Evolutionary conservation across 2,797 vertebrate species (phyloP), one percentile per base, ranked within the genome.

Genomic region (Lepus townsendii): DNA sequence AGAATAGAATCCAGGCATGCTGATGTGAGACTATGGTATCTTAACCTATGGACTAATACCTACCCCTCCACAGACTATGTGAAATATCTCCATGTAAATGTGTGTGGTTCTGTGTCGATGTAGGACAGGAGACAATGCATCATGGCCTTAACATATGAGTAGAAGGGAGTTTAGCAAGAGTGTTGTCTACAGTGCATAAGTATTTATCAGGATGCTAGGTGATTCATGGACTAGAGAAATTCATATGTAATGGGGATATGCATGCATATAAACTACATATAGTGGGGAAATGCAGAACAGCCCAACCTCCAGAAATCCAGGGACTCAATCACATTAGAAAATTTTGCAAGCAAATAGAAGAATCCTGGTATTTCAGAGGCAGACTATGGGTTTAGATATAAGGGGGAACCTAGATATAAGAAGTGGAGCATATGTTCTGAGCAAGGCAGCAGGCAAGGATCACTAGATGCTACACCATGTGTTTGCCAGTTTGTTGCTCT

Each of bases 141-240:
- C 24, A 17, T 22, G 19, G 30, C 38, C 19, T 32, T 71, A 63
- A 42, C 6, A 47, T 6, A 4, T 3, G 38, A 16, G 19, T 5
- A 73, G 62, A 38, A 71, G 9, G 27, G 10, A 17, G 9, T 6
- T 79, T 26, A 32, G 38, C 9, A 3, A 65, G 13, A 71, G 16
- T 2, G 12, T 19, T 87, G 5, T 30, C 38, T 68, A 30, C 0
- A 24, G 14, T 50, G 2, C 11, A 27, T 26, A 88, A 16, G 38
- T 78, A 63, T 13, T 80, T 69, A 89, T n/a, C 22, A 73, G 17
- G 7, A 62, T 42, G 20, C 27, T n/a, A 62, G 19, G 1, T 62
- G 35, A 79, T 62, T 79, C 79, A 90, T 88, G 72, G 22, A 38
- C 62, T 32, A 65, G 35, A 57, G 19, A 30, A 78, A 88, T 68